A percentile compares a stretch with the other conserved stretches of the same genome.
phyloP scores from a whole-genome alignment of 2,888 invertebrate species.

The Cancer borealis region DNA sequence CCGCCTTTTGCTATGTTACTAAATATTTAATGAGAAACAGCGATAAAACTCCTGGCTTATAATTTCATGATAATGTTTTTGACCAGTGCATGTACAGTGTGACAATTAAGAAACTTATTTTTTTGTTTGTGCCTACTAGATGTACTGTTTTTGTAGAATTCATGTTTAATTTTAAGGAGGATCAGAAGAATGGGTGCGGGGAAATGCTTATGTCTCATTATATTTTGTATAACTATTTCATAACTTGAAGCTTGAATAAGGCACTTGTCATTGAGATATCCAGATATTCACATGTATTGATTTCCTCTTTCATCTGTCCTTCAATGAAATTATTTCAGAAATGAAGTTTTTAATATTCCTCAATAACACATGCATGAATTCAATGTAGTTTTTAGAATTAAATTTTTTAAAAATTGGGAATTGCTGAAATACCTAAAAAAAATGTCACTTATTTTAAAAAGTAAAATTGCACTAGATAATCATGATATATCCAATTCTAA shows the following conservation, averaged over 20 bases:
- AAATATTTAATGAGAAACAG: background rate
- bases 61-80: background rate
- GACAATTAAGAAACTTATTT: slow-evolving; percentile 11
- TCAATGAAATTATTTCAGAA: slow-evolving; percentile 67
- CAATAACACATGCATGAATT: background rate
- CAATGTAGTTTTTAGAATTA: too few relatives aligned
- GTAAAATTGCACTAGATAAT: too few relatives aligned
- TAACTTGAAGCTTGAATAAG: slow-evolving; percentile 55
- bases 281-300: slow-evolving; percentile 66
- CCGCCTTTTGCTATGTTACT: background rate
- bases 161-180: slow-evolving; percentile 4
- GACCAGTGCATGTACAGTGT: background rate
- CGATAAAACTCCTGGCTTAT: background rate
- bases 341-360: background rate
- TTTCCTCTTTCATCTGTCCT: slow-evolving; percentile 67
- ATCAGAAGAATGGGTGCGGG: slow-evolving; percentile 35
- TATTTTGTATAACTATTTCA: slow-evolving; percentile 32
- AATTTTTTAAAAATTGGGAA: too few relatives aligned
- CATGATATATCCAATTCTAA: too few relatives aligned
- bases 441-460: too few relatives aligned
- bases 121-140: background rate
- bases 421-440: too few relatives aligned
- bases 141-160: slow-evolving; percentile 34
- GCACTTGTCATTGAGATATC: slow-evolving; percentile 70
- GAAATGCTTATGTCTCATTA: slow-evolving; percentile 27